A percentile compares a stretch with the other conserved stretches of the same genome.
Conservation (phyloP, 1,140 invertebrate species). For the Drosophila bipectinata region DNA sequence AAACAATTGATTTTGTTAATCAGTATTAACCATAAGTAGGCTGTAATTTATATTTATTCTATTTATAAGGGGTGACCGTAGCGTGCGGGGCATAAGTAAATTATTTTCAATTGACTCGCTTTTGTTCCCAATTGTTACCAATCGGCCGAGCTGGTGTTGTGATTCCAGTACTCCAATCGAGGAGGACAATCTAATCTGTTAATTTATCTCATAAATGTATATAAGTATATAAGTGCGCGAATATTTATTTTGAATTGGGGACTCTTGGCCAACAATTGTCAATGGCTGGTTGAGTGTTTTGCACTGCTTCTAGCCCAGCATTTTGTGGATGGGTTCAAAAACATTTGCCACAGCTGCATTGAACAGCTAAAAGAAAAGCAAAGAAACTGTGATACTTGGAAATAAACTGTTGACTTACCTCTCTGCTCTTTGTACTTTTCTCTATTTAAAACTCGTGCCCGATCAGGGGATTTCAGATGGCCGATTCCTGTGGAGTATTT, state of each 20-base stretch:
- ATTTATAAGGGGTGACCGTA: slow-evolving; percentile 72
- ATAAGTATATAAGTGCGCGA: slow-evolving; percentile 23
- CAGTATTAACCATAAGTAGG: slow-evolving; percentile 76
- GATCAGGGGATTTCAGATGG: background rate
- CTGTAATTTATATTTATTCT: slow-evolving; percentile 80
- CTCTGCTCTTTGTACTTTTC: slow-evolving; percentile 22
- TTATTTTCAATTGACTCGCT: slow-evolving; percentile 59
- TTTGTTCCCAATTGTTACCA: slow-evolving; percentile 48
- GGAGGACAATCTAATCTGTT: slow-evolving; percentile 61
- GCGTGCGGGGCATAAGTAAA: slow-evolving; percentile 59
- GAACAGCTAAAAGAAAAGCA: background rate
- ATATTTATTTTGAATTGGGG: slow-evolving; percentile 47
- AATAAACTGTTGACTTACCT: slow-evolving; percentile 48
- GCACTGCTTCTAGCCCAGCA: slow-evolving; percentile 1
- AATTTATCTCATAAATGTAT: slow-evolving; percentile 66
- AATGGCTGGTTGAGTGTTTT: slow-evolving; percentile 27
- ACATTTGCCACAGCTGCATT: slow-evolving; percentile 67
- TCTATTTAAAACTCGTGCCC: slow-evolving; percentile 25
- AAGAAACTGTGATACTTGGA: slow-evolving; percentile 41
- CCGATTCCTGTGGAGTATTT: background rate
- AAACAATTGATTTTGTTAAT: slow-evolving; percentile 63
- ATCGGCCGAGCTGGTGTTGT: slow-evolving; percentile 10
- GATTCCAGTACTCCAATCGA: slow-evolving; percentile 42
- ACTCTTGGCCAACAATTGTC: slow-evolving; percentile 29
- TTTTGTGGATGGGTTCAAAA: slow-evolving; percentile 28